Conservation (phyloP, 2,797 vertebrate species). For the Artibeus jamaicensis region DNA sequence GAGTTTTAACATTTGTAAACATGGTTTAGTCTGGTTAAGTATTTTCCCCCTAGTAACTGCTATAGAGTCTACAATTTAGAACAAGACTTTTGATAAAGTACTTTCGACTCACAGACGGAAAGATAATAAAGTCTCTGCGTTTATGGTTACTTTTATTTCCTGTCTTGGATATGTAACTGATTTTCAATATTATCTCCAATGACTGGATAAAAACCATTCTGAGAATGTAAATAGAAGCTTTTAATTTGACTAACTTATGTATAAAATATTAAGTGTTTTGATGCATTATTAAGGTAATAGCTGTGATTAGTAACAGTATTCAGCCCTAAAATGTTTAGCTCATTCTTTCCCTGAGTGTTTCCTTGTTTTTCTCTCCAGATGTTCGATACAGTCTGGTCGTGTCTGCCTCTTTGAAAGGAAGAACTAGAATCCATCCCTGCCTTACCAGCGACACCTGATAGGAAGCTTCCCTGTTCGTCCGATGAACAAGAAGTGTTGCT, state of each 20-base stretch:
- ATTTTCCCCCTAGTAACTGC: not conserved
- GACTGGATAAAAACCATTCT: not conserved
- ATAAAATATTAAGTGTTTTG: slow-evolving; percentile 14
- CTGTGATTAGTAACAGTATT: not conserved
- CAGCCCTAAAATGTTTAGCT: not conserved
- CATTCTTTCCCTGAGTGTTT: not conserved
- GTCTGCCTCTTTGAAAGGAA: not conserved
- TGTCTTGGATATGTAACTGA: not conserved
- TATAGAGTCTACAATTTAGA: not conserved
- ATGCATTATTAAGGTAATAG: not conserved
- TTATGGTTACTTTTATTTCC: not conserved
- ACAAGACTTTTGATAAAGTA: not conserved
- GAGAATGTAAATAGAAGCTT: not conserved
- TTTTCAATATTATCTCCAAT: not conserved
- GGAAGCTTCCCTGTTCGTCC: not conserved
- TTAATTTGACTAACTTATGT: not conserved
- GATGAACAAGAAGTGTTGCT: not conserved
- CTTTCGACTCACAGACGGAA: not conserved
- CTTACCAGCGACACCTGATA: not conserved
- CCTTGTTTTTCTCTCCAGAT: not conserved
- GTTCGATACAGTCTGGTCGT: not conserved
- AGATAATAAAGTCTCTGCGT: not conserved
- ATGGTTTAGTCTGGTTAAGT: not conserved
- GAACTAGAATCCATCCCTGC: not conserved
- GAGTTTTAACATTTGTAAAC: not conserved